Evolutionary conservation across 2,888 invertebrate species (phyloP), one percentile per base, ranked within the genome.

Genomic region (Lathronympha strigana): DNA sequence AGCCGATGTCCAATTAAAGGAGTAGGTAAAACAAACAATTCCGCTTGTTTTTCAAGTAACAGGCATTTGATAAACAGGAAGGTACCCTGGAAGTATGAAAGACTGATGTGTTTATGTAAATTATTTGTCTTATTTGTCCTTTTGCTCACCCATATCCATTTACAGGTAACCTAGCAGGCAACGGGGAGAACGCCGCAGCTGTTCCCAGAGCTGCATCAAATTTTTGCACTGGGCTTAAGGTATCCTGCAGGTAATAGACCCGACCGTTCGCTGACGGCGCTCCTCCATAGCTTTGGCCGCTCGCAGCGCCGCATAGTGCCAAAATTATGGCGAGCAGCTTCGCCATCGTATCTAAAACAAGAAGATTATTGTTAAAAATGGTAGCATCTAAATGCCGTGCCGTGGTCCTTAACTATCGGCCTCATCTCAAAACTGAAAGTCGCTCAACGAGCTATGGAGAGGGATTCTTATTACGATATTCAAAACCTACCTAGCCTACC

Each of bases 141-240:
- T 43, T 47, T 61, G 3, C 82, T 81, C 72, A 86, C 86, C 86
- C 86, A 71, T 81, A 86, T 71, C 86, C 90, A 68, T 71, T 76
- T 0, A 88, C 86, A 0, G 87, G 81, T 17, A 86, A 68, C 67
- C 90, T 81, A 78, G 69, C 1, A 68, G 64, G 58, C n/a, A 31
- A 63, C 60, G 25, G 63, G 15, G 63, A 54, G 15, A 55, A 72
- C 73, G 0, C 74, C 11, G 77, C 53, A 2, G 81, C 36, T 38
- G 68, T 76, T 0, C 75, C 75, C 23, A 79, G 80, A 0, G 71
- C 63, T 0, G 76, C 74, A 0, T 73, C 74, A 0, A 80, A 49
- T 8, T 58, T 25, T 0, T 36, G 49, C 13, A 25, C 49, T 19
- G 36, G 58, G 15, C 45, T 54, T 2, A 21, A 1, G 19, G 2